Evolutionary conservation across 2,797 vertebrate species (phyloP), one percentile per base, ranked within the genome.

Genomic region (Meda fulgida): DNA sequence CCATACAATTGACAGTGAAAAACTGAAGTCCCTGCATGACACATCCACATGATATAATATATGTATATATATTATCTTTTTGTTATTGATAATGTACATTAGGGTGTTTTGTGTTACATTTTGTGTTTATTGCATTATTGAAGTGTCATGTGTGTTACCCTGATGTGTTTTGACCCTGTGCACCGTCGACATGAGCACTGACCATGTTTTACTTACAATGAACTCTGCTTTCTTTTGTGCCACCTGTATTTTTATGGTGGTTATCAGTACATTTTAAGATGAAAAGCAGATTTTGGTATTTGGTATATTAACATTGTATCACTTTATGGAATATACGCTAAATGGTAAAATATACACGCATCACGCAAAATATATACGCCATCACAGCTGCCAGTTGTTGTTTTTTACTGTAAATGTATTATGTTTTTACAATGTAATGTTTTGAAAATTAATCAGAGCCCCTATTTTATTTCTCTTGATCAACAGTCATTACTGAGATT

Each of bases 371-470:
- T n/a, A n/a, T n/a, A n/a, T 36, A 23, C 6, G 5, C 19, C 29
- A 36, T 55, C 48, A 65, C 6, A 65, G 29, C n/a, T 31, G 60
- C 60, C 13, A 6, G 26, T 13, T n/a, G n/a, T n/a, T n/a, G n/a
- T n/a, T 51, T 51, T 51, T 51, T 51, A 26, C 11, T 16, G 55
- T 58, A 23, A 31, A 65, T 65, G 2, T 16, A 65, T 26, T 29
- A 63, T 63, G 4, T 63, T 63, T 29, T 14, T 63, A 63, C 26
- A 63, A 29, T 29, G 26, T 63, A 14, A 13, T 5, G 9, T 16
- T 73, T 48, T 51, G 9, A 71, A 43, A 31, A 71, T 55, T 81
- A 11, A 81, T 71, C 67, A 29, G 10, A 81, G 51, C n/a, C 2
- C 3, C 67, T 31, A 31, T n/a, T 4, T 26, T 53, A 43, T 26